These are phyloP conservation scores for Hiodon tergisus DNA, from an alignment of 2,113 vertebrate genomes.

Conservation along the genomic window DNA sequence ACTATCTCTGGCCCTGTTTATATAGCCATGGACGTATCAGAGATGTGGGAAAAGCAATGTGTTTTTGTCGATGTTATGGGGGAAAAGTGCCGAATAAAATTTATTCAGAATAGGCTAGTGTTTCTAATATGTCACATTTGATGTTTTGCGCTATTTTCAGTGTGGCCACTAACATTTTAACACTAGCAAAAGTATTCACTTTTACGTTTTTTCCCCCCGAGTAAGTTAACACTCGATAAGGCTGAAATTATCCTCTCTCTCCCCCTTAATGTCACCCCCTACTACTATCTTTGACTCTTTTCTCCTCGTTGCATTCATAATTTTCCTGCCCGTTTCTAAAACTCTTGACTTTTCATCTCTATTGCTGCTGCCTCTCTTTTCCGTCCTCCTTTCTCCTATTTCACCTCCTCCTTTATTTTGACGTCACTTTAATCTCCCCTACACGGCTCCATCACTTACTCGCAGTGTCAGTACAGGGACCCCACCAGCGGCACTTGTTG, in stretches of 20 bases:
- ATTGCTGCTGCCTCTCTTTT: background rate
- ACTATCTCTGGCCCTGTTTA: background rate
- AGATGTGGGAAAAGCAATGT: background rate
- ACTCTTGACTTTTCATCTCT: background rate
- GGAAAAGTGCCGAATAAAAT: background rate
- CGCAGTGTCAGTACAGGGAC: slow-evolving; percentile 27
- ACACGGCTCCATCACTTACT: background rate
- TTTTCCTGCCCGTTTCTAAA: too few species aligned
- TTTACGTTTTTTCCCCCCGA: background rate
- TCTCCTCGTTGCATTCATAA: too few species aligned
- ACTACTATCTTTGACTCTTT: too few species aligned
- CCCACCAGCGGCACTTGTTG: slow-evolving; percentile 27
- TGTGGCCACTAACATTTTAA: background rate
- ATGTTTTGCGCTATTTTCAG: background rate
- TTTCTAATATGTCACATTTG: background rate
- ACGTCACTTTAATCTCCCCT: background rate
- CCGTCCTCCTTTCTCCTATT: background rate
- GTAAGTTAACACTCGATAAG: background rate
- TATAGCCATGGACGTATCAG: background rate
- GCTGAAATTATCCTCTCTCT: background rate
- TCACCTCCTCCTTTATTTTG: background rate
- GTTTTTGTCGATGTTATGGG: background rate
- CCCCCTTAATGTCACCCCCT: background rate
- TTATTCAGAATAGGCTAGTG: background rate
- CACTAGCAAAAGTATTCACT: background rate